Base-by-base conservation (phyloP, 2,113 vertebrate species). In the Xenopus laevis region DNA sequence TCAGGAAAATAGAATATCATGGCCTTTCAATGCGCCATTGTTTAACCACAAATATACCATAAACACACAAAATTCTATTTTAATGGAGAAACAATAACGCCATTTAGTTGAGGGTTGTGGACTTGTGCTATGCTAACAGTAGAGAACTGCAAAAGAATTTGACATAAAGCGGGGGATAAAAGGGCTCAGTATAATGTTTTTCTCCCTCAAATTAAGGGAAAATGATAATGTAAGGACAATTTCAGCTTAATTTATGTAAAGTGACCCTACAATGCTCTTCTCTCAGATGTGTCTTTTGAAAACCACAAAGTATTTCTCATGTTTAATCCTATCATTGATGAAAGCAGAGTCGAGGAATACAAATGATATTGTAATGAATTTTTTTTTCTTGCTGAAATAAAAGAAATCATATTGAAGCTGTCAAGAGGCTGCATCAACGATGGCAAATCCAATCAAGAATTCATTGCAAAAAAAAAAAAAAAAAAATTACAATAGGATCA, bases 251-350 rank as follows among this genome's bases (percentile, higher is more conserved):
- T 20, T 33, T 33, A 50, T 44, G 62, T 23, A 57, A 73, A 45
- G 21, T 58, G 62, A 65, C 71, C 71, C 71, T 20, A 17, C 62
- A 13, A 11, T 23, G 27, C 10, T 55, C 13, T n/a, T 64, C 7
- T 13, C 47, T 50, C 30, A 44, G 30, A 57, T 69, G 52, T 21
- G 66, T 50, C 17, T 68, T 53, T 68, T 30, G 40, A 21, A 27
- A 30, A 46, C 10, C 30, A 23, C 33, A 7, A 30, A 64, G 27
- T 4, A 10, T 12, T 10, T 17, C 71, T 58, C 18, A 4, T 17
- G 50, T 73, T 58, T 73, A 57, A 73, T 65, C 27, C 62, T 10
- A 65, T 62, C 40, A 57, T 21, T 65, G 71, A 73, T 73, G 50
- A 65, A 17, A 73, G 62, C 16, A 23, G 13, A 73, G 50, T 18